Evolutionary conservation across 2,888 invertebrate species (phyloP), one percentile per base, ranked within the genome.

Genomic region (Argyresthia albistria): DNA sequence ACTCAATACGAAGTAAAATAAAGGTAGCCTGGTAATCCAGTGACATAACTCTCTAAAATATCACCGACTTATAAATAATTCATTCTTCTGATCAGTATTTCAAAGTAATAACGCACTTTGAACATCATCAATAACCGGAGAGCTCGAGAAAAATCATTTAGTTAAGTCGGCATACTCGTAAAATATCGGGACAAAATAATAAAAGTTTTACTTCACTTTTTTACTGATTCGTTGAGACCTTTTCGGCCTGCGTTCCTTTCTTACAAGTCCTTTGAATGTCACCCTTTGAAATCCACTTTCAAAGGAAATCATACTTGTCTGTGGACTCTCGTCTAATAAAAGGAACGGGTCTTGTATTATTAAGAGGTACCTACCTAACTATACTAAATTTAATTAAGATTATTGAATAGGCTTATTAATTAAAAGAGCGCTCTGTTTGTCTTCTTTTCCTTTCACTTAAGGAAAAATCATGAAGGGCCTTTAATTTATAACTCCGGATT

Each of bases 351-450:
- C 42, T 12, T 42, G 10, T 16, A 25, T 25, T 4, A 25, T 46
- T 35, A 25, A 46, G n/a, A 46, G 35, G 25, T 25, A 25, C 25
- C 25, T 25, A 6, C 25, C 25, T 25, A 25, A 25, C 25, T 25
- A 25, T 25, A 25, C 25, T 50, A 42, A 25, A 50, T 39, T 57
- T 49, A 55, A 69, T 70, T 72, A 69, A 66, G 63, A 62, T 64
- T 60, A 64, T 66, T 76, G 67, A 76, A 76, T 69, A 66, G 66
- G 70, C 74, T 73, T 74, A 74, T 76, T 76, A 74, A 62, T 39
- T 43, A 25, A 9, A n/a, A 36, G 37, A 37, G 35, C 9, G 8
- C 25, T 35, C 4, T 46, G 25, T 46, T 11, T 12, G 43, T 45
- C 4, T 45, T 45, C 7, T 14, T 14, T 11, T 39, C n/a, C 9